Evolutionary conservation across 2,797 vertebrate genomes (phyloP).

Genomic region (Etheostoma perlongum): DNA sequence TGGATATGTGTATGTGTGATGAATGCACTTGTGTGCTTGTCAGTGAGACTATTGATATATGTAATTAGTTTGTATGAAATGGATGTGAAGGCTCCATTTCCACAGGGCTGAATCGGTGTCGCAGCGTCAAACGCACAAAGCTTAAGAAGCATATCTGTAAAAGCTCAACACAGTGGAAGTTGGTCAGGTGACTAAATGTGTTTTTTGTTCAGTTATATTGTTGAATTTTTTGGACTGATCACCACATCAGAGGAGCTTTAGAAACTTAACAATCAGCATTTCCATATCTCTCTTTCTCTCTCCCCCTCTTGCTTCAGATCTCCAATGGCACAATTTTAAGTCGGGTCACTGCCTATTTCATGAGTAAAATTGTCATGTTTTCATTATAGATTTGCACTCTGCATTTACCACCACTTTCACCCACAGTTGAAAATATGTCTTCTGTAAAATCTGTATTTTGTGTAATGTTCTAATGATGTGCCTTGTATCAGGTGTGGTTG

Average conservation of each 20-base stretch:
- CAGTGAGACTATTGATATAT: conserved; percentile 25
- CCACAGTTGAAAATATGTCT: conserved; percentile 59
- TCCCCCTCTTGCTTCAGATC: conserved; percentile 32
- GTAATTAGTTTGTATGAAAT: conserved; percentile 44
- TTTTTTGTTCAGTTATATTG: conserved; percentile 64
- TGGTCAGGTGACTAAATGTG: conserved; percentile 77
- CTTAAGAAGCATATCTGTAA: conserved; percentile 74
- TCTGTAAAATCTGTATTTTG: conserved; percentile 76
- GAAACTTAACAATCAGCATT: conserved; percentile 42
- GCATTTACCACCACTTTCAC: conserved; percentile 82
- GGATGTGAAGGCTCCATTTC: conserved; percentile 67
- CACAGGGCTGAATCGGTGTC: conserved; percentile 59
- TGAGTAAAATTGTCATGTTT: conserved; percentile 38
- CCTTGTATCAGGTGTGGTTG: conserved; percentile 91
- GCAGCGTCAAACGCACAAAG: conserved; percentile 75
- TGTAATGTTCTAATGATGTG: conserved; percentile 77
- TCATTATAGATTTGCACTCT: conserved; percentile 77
- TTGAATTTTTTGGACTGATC: conserved; percentile 39
- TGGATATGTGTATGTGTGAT: conserved; percentile 30
- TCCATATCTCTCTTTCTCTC: neutral
- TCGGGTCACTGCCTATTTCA: conserved; percentile 41
- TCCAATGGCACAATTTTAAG: conserved; percentile 20
- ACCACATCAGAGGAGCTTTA: conserved; percentile 42
- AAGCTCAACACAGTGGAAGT: conserved; percentile 54
- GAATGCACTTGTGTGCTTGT: conserved; percentile 18